A percentile compares a stretch with the other conserved stretches of the same genome.
Conservation (phyloP, 2,888 invertebrate genomes). For the Cristatella mucedo region DNA sequence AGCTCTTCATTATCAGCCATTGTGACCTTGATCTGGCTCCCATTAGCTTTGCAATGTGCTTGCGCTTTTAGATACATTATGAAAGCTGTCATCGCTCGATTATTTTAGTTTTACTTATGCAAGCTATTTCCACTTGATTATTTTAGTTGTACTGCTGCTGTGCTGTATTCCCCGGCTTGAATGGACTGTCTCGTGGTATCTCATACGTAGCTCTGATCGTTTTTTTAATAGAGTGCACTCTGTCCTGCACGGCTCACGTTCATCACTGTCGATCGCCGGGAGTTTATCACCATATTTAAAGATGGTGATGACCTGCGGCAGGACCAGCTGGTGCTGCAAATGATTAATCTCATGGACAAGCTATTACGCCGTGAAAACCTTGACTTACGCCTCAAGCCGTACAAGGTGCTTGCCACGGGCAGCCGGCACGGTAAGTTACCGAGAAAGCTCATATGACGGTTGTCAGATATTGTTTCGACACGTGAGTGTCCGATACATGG, state of each 20-base stretch:
- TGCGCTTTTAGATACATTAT: no score
- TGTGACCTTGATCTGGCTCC: no score
- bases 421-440: slow-evolving; percentile 57
- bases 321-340: slow-evolving; percentile 90
- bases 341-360: slow-evolving; percentile 92
- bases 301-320: slow-evolving; percentile 92
- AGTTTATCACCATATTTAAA: slow-evolving; percentile 91
- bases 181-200: background rate
- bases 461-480: no score
- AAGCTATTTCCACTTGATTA: no score
- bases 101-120: no score
- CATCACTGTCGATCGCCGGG: slow-evolving; percentile 52
- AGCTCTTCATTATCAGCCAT: no score
- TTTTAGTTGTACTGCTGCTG: no score
- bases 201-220: background rate
- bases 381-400: slow-evolving; percentile 87
- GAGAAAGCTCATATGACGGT: background rate
- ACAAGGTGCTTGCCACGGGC: slow-evolving; percentile 83
- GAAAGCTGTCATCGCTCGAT: no score
- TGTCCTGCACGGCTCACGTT: slow-evolving; percentile 88
- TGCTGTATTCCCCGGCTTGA: no score
- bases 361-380: slow-evolving; percentile 79
- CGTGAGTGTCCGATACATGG: no score
- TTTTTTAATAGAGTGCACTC: slow-evolving; percentile 51
- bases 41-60: no score